phyloP scores from a whole-genome alignment of 2,113 vertebrate genomes.

The Amblyopsis rosae region DNA sequence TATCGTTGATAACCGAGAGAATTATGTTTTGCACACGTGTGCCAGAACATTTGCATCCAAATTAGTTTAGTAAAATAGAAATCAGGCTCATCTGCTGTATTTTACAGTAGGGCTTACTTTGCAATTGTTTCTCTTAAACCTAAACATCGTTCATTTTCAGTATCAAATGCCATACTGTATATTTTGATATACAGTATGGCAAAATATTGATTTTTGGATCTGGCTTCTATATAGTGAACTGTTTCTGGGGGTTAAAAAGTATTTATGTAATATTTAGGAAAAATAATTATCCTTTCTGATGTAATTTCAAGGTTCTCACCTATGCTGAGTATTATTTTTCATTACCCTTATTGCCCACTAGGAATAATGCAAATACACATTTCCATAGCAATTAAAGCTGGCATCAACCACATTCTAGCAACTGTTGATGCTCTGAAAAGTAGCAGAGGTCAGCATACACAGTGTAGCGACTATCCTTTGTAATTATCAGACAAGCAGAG shows the following conservation, averaged over 20 bases:
- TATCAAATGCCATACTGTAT: too few species aligned
- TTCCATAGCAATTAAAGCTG: not conserved
- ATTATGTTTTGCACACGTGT: not conserved
- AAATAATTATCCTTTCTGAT: too few species aligned
- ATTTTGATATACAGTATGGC: too few species aligned
- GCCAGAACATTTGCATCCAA: conserved; percentile 42
- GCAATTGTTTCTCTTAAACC: too few species aligned
- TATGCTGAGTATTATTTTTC: not conserved
- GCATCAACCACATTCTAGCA: not conserved
- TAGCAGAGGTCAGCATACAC: not conserved
- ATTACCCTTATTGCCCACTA: not conserved
- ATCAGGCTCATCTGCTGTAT: conserved; percentile 22
- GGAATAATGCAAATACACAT: not conserved
- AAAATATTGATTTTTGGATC: too few species aligned
- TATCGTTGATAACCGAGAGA: not conserved
- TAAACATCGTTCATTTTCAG: too few species aligned
- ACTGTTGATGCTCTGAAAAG: not conserved
- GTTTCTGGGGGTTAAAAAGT: too few species aligned
- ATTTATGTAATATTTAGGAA: too few species aligned
- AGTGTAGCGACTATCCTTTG: not conserved
- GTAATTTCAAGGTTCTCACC: not conserved
- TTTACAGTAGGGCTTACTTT: conserved; percentile 19
- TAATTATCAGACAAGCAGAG: not conserved
- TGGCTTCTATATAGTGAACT: too few species aligned
- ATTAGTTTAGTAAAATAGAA: conserved; percentile 27